phyloP scores from a whole-genome alignment of 2,113 vertebrate species.

The Jacana jacana region DNA sequence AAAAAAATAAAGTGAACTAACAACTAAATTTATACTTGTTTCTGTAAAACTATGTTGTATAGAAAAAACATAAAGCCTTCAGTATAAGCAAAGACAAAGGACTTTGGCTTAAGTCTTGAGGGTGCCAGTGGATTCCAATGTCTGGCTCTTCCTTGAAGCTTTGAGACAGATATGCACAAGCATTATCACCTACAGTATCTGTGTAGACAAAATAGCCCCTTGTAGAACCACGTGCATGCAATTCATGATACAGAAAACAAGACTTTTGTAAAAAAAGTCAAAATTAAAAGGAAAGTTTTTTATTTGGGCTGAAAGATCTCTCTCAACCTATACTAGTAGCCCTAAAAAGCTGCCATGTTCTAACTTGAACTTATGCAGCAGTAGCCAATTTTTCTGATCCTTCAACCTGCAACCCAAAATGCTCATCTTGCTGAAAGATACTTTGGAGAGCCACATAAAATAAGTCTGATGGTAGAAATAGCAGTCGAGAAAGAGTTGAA shows the following conservation, averaged over 20 bases:
- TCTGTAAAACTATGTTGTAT: background rate
- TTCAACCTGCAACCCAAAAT: background rate
- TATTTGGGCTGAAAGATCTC: background rate
- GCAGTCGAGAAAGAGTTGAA: too few relatives aligned
- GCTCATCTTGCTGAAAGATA: background rate
- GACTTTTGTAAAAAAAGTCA: background rate
- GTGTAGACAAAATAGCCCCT: background rate
- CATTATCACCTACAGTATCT: background rate
- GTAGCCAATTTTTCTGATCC: background rate
- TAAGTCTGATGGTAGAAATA: background rate
- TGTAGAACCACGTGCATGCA: background rate
- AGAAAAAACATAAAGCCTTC: background rate
- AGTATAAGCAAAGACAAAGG: background rate
- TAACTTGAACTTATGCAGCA: background rate
- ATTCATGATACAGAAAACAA: fast-evolving
- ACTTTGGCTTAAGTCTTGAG: background rate
- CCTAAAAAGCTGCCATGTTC: background rate
- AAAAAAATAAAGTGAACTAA: background rate
- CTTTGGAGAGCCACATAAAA: background rate
- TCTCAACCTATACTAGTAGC: background rate
- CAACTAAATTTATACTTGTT: background rate
- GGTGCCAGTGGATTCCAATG: background rate
- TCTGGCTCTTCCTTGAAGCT: background rate
- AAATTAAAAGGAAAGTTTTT: background rate
- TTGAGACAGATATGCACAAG: background rate